A percentile compares a stretch with the other conserved stretches of the same genome.
These are phyloP conservation scores for Lanius collurio DNA, from an alignment of 2,113 vertebrate genomes.

Conservation along the genomic window DNA sequence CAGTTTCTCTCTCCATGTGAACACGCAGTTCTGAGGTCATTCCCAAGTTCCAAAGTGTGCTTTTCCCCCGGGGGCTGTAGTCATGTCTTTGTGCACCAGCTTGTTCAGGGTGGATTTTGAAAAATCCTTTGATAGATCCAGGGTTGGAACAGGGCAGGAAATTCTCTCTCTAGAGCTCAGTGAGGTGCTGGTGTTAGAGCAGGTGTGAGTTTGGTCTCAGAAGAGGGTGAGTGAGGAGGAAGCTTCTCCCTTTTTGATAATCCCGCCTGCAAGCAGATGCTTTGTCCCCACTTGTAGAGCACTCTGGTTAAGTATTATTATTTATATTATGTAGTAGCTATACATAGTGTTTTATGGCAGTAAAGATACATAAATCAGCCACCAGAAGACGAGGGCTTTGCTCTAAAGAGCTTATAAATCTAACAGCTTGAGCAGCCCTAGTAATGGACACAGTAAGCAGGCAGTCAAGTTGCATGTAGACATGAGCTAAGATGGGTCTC, in stretches of 20 bases:
- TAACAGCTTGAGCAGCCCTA: conserved; percentile 44
- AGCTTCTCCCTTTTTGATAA: conserved; percentile 33
- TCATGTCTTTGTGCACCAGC: not conserved
- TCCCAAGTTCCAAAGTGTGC: not conserved
- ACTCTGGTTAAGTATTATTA: conserved; percentile 63
- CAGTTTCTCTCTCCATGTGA: not conserved
- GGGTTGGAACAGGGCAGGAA: not conserved
- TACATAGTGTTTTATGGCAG: conserved; percentile 62
- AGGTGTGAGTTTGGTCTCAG: conserved; percentile 33
- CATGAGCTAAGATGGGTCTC: conserved; percentile 44
- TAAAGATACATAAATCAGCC: conserved; percentile 60
- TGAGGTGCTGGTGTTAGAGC: not conserved
- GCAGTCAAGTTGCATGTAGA: conserved; percentile 51
- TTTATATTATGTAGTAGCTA: conserved; percentile 60
- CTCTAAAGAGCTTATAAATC: conserved; percentile 70
- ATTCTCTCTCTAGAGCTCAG: not conserved
- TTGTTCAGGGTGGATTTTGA: not conserved
- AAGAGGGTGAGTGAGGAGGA: conserved; percentile 23
- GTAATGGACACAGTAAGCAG: conserved; percentile 56
- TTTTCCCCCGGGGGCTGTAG: not conserved
- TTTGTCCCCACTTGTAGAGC: conserved; percentile 59
- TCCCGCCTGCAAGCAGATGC: conserved; percentile 1
- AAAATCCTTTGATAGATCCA: not conserved
- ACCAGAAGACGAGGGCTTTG: conserved; percentile 56
- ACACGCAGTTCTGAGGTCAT: not conserved